Base-by-base conservation (phyloP, 2,113 vertebrate species). In the Callospermophilus lateralis region DNA sequence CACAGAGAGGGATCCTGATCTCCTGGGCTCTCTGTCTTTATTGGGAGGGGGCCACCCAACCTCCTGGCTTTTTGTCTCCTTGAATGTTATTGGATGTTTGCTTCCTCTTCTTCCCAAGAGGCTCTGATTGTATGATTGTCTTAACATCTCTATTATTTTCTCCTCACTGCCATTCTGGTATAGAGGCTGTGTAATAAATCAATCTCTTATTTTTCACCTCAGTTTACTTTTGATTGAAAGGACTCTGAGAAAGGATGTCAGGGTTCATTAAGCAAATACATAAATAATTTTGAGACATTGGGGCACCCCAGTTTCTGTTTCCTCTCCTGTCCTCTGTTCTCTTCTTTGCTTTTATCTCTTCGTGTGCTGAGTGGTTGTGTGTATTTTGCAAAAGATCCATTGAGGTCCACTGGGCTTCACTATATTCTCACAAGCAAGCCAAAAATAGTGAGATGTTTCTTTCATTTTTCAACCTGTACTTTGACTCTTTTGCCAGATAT, bases 61-160 rank as follows among this genome's bases (percentile, higher is more conserved):
- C 26, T 55, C 83, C 68, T 4, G 20, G 13, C n/a, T 32, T 86
- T 4, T 20, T 51, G 81, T 96, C 81, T 37, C 32, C 88, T 84
- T 70, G 34, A 67, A 4, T 32, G 26, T 72, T 55, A 48, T 8
- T 30, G 30, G 9, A 28, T 22, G 6, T 48, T 74, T 34, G 5
- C 70, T 67, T 93, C 37, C 34, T 88, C 8, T 42, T 70, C 48
- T 37, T 68, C 22, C 45, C 37, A 86, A 79, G 70, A 48, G 26
- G 11, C 30, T 67, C 72, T 55, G 42, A 55, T 58, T 42, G n/a
- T 16, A 30, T 22, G 51, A 20, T 39, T 42, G 24, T 67, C 88
- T 74, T 77, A 74, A 80, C n/a, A 94, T 39, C 32, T 85, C 63
- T 84, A 0, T 84, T 96, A 15, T 83, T 79, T 77, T 78, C 76